These are phyloP conservation scores for Micrasema minimum DNA, from an alignment of 1,140 invertebrate genomes.

Conservation along the genomic window DNA sequence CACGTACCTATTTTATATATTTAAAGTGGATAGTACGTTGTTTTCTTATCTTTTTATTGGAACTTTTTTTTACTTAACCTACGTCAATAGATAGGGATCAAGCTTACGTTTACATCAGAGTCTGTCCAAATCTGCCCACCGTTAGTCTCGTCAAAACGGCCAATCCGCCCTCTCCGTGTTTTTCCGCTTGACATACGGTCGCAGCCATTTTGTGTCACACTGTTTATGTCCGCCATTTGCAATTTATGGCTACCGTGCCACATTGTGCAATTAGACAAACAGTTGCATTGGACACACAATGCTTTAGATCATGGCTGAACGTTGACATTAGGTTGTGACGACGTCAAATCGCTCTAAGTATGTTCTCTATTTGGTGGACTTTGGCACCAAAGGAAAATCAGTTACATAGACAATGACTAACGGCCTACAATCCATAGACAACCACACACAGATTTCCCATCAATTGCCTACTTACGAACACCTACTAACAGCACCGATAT, in stretches of 20 bases:
- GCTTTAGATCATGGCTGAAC: conserved; percentile 12
- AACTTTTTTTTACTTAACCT: too few species aligned
- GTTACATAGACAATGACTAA: background rate
- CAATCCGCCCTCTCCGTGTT: conserved; percentile 28
- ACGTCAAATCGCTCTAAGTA: conserved; percentile 15
- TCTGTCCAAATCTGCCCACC: too few species aligned
- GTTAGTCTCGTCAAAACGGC: conserved; percentile 4
- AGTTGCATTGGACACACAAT: conserved; percentile 19
- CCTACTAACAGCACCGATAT: too few species aligned
- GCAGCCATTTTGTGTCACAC: conserved; percentile 31
- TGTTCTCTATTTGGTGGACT: background rate
- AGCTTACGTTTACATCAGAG: too few species aligned
- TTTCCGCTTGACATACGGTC: conserved; percentile 20
- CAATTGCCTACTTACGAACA: too few species aligned
- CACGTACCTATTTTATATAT: too few species aligned
- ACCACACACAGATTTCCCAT: too few species aligned
- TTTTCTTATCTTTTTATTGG: too few species aligned
- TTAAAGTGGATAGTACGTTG: too few species aligned
- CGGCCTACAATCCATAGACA: too few species aligned
- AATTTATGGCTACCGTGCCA: conserved; percentile 25
- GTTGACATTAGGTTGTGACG: conserved; percentile 5
- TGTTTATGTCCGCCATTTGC: conserved; percentile 30
- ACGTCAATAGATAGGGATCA: too few species aligned
- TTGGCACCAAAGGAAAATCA: conserved; percentile 5
- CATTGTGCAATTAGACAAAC: conserved; percentile 35